These are phyloP conservation scores for Harpalus rufipes DNA, from an alignment of 2,888 invertebrate genomes.

Conservation along the genomic window DNA sequence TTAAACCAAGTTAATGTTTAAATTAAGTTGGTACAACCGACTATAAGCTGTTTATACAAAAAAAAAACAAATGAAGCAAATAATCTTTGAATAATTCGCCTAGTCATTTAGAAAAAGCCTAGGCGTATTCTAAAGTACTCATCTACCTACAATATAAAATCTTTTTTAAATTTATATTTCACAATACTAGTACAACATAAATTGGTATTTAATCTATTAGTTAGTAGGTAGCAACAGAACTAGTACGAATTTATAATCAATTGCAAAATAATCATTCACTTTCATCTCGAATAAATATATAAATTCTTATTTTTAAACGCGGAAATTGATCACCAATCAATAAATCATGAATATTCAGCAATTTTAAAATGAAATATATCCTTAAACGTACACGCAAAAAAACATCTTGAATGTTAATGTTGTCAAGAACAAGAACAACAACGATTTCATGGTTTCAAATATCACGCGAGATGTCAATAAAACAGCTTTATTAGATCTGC, in stretches of 20 bases:
- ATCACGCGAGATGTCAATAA: slow-evolving; percentile 19
- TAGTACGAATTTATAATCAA: neutral
- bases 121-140: too few species aligned
- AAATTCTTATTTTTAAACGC: neutral
- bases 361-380: slow-evolving; percentile 29
- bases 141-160: too few species aligned
- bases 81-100: too few species aligned
- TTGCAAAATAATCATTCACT: neutral
- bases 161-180: too few species aligned
- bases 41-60: too few species aligned
- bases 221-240: neutral
- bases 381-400: slow-evolving; percentile 8
- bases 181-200: too few species aligned
- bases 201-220: neutral
- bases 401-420: too few species aligned
- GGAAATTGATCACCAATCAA: slow-evolving; percentile 19
- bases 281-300: neutral
- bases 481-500: slow-evolving; percentile 48
- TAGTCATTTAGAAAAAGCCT: too few species aligned
- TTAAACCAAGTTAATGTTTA: too few species aligned
- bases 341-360: slow-evolving; percentile 31
- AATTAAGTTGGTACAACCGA: too few species aligned
- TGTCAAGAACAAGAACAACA: slow-evolving; percentile 8
- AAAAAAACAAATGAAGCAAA: too few species aligned
- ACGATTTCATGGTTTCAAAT: neutral